Evolutionary conservation across 2,113 vertebrate genomes (phyloP).

Genomic region (Meleagris gallopavo): DNA sequence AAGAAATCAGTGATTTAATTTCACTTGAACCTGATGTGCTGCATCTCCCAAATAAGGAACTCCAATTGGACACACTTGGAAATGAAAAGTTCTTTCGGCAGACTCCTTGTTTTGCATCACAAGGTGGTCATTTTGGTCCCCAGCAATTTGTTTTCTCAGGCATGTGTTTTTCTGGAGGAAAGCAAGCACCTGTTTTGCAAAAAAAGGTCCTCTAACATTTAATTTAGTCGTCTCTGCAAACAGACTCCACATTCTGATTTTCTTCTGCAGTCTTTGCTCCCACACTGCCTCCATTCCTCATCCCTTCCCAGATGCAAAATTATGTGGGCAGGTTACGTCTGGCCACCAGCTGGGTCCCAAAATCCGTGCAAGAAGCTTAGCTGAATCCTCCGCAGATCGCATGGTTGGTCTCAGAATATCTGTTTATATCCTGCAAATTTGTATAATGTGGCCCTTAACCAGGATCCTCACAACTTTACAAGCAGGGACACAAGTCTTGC

Average conservation of each 20-base stretch:
- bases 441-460: constrained; percentile 20
- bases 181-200: constrained; percentile 14
- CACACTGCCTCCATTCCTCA: background rate
- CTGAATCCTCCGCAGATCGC: constrained; percentile 40
- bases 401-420: constrained; percentile 34
- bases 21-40: constrained; percentile 34
- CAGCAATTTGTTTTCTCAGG: constrained; percentile 20
- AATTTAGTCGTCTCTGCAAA: background rate
- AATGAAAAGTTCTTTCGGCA: background rate
- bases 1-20: constrained; percentile 51
- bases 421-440: constrained; percentile 60
- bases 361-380: constrained; percentile 13
- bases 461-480: constrained; percentile 48
- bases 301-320: constrained; percentile 24
- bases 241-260: background rate
- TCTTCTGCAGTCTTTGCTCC: background rate
- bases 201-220: background rate
- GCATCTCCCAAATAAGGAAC: constrained; percentile 12
- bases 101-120: background rate
- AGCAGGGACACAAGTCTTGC: constrained; percentile 20
- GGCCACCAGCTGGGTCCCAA: constrained; percentile 57
- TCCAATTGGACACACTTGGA: background rate
- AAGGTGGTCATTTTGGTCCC: background rate
- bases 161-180: background rate
- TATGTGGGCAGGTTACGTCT: background rate